A percentile compares a stretch with the other conserved stretches of the same genome.
Evolutionary conservation across 2,888 invertebrate species (phyloP).

Genomic region (Drosophila pseudotalamancana): DNA sequence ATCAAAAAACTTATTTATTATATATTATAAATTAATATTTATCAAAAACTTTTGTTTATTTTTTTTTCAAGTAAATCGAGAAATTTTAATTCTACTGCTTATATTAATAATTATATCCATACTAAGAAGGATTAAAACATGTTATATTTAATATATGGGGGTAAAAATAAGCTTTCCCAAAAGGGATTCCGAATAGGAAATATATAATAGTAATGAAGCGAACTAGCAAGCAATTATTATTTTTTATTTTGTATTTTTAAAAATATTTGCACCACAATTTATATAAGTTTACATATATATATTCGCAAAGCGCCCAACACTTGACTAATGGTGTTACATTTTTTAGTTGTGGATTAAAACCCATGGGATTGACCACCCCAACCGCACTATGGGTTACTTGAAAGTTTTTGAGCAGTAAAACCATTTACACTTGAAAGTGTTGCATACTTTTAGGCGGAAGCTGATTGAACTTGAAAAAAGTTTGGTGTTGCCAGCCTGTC

Average conservation of each 20-base stretch:
- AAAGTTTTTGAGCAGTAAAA: background rate
- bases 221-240: background rate
- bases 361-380: background rate
- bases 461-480: slow-evolving; percentile 16
- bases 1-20: too few relatives aligned
- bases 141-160: too few relatives aligned
- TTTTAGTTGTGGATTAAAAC: background rate
- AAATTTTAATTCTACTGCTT: too few relatives aligned
- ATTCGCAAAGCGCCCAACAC: background rate
- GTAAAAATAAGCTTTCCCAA: too few relatives aligned
- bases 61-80: too few relatives aligned
- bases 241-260: background rate
- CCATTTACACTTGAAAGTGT: background rate
- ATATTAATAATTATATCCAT: too few relatives aligned
- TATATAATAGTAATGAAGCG: too few relatives aligned
- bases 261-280: background rate
- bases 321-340: background rate
- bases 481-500: slow-evolving; percentile 59
- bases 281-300: background rate
- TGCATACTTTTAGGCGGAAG: slow-evolving; percentile 56
- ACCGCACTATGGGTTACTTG: slow-evolving; percentile 5
- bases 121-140: too few relatives aligned
- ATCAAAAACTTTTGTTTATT: too few relatives aligned
- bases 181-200: too few relatives aligned
- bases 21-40: too few relatives aligned